These are phyloP conservation scores for Bujurquina vittata DNA, from an alignment of 2,113 vertebrate genomes.

Conservation along the genomic window DNA sequence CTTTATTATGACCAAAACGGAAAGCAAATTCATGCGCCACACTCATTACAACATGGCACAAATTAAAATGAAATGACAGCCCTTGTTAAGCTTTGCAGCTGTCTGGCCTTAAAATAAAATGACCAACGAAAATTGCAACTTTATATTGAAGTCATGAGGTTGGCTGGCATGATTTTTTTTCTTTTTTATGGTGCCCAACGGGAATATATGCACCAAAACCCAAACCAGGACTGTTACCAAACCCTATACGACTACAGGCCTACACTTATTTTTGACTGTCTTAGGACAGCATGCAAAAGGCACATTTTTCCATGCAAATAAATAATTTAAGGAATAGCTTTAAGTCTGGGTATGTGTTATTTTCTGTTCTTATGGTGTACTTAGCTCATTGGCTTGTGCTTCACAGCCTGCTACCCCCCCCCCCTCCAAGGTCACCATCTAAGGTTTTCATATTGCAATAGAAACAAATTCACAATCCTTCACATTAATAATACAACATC, in stretches of 20 bases:
- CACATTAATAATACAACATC: conserved; percentile 23
- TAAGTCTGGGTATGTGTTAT: conserved; percentile 5
- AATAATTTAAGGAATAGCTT: conserved; percentile 35
- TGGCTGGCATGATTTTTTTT: neutral
- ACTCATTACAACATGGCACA: conserved; percentile 45
- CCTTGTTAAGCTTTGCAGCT: conserved; percentile 31
- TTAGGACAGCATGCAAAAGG: conserved; percentile 22
- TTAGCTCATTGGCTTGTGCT: neutral
- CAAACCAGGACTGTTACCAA: conserved; percentile 49
- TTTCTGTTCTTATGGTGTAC: neutral
- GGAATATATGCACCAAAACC: conserved; percentile 35
- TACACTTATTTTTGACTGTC: conserved; percentile 21
- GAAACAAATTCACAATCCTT: conserved; percentile 5
- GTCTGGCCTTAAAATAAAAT: conserved; percentile 49
- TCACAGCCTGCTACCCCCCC: neutral
- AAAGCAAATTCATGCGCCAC: conserved; percentile 23
- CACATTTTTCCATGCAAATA: conserved; percentile 20
- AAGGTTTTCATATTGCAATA: neutral
- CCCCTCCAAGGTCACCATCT: neutral
- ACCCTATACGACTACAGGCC: conserved; percentile 4
- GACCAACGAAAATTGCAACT: conserved; percentile 32
- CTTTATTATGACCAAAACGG: conserved; percentile 30
- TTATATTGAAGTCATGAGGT: conserved; percentile 10
- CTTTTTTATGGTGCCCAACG: conserved; percentile 8
- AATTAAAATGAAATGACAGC: conserved; percentile 51